These are phyloP conservation scores for Tetragonula clypearis DNA, from an alignment of 1,140 invertebrate genomes.

Conservation along the genomic window DNA sequence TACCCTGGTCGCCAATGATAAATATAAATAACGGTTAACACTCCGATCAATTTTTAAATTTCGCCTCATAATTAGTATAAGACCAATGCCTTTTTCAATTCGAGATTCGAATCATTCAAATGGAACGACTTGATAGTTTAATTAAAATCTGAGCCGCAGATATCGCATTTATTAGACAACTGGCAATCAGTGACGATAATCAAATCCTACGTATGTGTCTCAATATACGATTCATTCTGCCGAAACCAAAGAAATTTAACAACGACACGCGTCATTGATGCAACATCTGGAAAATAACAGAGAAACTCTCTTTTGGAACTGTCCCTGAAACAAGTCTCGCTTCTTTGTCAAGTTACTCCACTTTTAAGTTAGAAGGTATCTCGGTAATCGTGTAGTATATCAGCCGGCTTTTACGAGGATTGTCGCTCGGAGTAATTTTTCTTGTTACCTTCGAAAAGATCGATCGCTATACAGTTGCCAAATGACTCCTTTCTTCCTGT, in stretches of 20 bases:
- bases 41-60: too few relatives aligned
- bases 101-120: too few relatives aligned
- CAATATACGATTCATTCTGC: neutral
- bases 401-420: slow-evolving; percentile 24
- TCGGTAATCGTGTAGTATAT: slow-evolving; percentile 13
- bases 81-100: too few relatives aligned
- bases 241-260: neutral
- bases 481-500: too few relatives aligned
- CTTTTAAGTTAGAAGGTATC: neutral
- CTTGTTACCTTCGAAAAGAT: slow-evolving; percentile 33
- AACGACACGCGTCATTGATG: neutral
- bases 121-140: neutral
- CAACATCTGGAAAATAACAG: neutral
- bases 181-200: neutral
- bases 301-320: neutral
- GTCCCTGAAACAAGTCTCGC: neutral
- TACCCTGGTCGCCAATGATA: too few relatives aligned
- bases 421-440: slow-evolving; percentile 37
- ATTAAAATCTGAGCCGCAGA: neutral
- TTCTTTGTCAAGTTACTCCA: neutral
- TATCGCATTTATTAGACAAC: neutral
- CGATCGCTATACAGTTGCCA: slow-evolving; percentile 31
- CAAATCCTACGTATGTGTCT: neutral
- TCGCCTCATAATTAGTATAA: too few relatives aligned
- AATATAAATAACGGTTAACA: too few relatives aligned